Base-by-base conservation (phyloP, 2,797 vertebrate genomes). In the Sternotherus odoratus region DNA sequence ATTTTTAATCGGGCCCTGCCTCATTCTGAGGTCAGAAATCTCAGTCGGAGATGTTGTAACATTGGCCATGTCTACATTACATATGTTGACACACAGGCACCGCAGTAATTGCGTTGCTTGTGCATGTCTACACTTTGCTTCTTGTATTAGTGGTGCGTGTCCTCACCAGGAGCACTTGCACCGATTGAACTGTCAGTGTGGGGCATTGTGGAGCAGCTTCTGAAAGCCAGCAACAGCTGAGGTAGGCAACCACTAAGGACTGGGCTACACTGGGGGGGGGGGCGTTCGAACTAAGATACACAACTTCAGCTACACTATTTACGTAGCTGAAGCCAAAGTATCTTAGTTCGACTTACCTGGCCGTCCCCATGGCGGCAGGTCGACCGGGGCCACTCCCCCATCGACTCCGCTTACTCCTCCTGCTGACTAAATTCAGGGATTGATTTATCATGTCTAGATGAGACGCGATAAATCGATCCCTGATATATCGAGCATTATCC, bases 11-110 rank as follows among this genome's bases (percentile, higher is more conserved):
- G 63, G 75, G 33, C 53, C 89, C 69, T 53, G 17, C 2, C 39
- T 39, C 23, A 19, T 49, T 83, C 81, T 93, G 57, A 66, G 48
- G 60, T 91, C 88, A 92, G 90, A 79, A 90, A 93, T 72, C 50
- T 28, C 85, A 36, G 63, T 86, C 85, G 66, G 79, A n/a, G 82
- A 93, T 85, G 93, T 82, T 80, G 36, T 36, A 66, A 66, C 33
- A 23, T 39, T 69, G 36, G n/a, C n/a, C 63, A 39, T 11, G 11
- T 39, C 19, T 23, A 12, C n/a, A 12, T 19, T 39, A 12, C n/a
- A 69, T 23, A 69, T 23, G 19, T 69, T 19, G 5, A 69, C 10
- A 12, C 23, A 36, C 63, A 69, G 63, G 17, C 33, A 8, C 33
- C 8, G 15, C 10, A 69, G 36, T 39, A 69, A 69, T 39, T 21